Evolutionary conservation across 1,140 invertebrate species (phyloP).

Genomic region (Drosophila navojoa): DNA sequence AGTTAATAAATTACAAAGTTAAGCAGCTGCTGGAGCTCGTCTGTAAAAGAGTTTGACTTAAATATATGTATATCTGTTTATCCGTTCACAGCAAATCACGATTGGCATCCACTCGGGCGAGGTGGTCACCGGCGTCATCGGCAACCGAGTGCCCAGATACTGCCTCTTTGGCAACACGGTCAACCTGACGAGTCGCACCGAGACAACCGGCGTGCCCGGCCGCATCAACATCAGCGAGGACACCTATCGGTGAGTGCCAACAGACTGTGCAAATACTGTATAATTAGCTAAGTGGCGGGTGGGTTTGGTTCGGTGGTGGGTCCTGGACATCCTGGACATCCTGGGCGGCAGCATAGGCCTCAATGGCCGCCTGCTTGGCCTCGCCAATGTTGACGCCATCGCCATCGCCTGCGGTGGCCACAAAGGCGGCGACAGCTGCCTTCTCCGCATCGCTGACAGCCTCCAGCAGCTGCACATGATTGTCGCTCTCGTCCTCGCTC

Average conservation of each 20-base stretch:
- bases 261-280: not conserved
- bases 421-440: conserved; percentile 63
- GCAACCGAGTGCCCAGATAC: conserved; percentile 98
- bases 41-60: not conserved
- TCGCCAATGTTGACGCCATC: conserved; percentile 53
- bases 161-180: conserved; percentile 99
- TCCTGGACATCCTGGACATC: no score
- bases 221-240: conserved; percentile 97
- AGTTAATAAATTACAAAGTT: conserved; percentile 26
- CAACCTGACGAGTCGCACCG: conserved; percentile 96
- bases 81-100: conserved; percentile 91
- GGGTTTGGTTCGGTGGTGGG: not conserved
- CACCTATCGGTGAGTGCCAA: conserved; percentile 91
- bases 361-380: conserved; percentile 59
- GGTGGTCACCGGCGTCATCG: conserved; percentile 98
- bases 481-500: conserved; percentile 72
- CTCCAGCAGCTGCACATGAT: conserved; percentile 58
- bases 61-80: conserved; percentile 18
- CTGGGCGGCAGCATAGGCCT: conserved; percentile 46
- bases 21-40: not conserved
- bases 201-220: conserved; percentile 96
- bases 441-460: conserved; percentile 70
- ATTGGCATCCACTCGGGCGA: conserved; percentile 98
- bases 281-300: conserved; percentile 37
- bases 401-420: conserved; percentile 53